Base-by-base conservation (phyloP, 1,140 invertebrate genomes). In the Eubasilissa regina region DNA sequence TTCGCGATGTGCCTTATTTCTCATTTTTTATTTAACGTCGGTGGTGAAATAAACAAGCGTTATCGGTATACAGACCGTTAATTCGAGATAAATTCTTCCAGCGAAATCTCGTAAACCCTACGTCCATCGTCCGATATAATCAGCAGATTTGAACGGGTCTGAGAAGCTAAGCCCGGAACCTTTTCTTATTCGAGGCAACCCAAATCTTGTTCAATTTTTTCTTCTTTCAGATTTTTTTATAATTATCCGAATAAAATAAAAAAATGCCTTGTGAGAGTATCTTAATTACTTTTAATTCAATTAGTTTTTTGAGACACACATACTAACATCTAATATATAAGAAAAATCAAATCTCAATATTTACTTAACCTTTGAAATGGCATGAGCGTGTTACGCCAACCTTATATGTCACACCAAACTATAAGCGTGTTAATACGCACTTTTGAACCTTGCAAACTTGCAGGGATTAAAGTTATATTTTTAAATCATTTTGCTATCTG, bases 11-110 rank as follows among this genome's bases (percentile, higher is more conserved):
- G n/a, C 19, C 25, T 19, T 62, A 64, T 64, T 64, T 43, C 60
- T 21, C 60, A 13, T 64, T 64, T 60, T 64, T 64, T 64, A 43
- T 64, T 64, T 64, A 64, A 25, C 60, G 35, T 25, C 35, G 35
- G 21, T 25, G 35, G 55, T 58, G 35, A 13, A 64, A 64, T 64
- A 64, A 64, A 15, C 60, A 13, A 21, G 19, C 19, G 55, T 25
- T 64, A 64, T 64, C 19, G 60, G 60, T 64, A 64, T n/a, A 64
- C 60, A 64, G 60, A 64, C 60, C 60, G 60, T 64, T 64, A 64
- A 64, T 73, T 73, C 70, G 12, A 75, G 55, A 75, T 75, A 75
- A 75, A 75, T 45, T 55, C 73, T 75, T 58, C 73, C 58, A 58
- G 45, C 73, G 17, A 43, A 43, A 43, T 45, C 73, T 75, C 55